Evolutionary conservation across 2,888 invertebrate species (phyloP).

Genomic region (Drymonia ruficornis): DNA sequence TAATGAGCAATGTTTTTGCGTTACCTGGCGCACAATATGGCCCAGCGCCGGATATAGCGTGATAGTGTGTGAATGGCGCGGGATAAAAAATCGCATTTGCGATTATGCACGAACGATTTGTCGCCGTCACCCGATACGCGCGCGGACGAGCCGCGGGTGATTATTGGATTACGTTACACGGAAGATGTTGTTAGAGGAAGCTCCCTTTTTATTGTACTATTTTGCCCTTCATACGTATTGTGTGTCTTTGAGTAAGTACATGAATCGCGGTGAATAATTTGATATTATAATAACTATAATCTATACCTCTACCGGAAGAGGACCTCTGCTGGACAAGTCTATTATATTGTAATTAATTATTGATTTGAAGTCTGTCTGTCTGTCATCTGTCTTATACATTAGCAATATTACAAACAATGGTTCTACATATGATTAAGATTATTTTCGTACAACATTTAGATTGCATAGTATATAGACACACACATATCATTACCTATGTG

Average conservation of each 20-base stretch:
- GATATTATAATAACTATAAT: background rate
- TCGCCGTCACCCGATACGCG: conserved; percentile 75
- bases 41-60: conserved; percentile 75
- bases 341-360: too few relatives aligned
- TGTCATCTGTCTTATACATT: too few relatives aligned
- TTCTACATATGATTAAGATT: too few relatives aligned
- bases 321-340: too few relatives aligned
- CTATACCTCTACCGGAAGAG: too few relatives aligned
- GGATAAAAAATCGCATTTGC: conserved; percentile 76
- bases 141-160: conserved; percentile 61
- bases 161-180: conserved; percentile 76
- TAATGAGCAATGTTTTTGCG: conserved; percentile 72
- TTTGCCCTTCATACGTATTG: background rate
- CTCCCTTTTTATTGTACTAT: conserved; percentile 33
- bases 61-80: conserved; percentile 62
- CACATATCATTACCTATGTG: too few relatives aligned
- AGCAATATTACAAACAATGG: too few relatives aligned
- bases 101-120: conserved; percentile 82
- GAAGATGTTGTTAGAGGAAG: conserved; percentile 56
- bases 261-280: background rate
- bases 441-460: too few relatives aligned
- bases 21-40: conserved; percentile 72
- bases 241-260: background rate
- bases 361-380: too few relatives aligned
- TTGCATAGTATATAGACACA: too few relatives aligned